Evolutionary conservation across 2,888 invertebrate species (phyloP), one percentile per base, ranked within the genome.

Genomic region (Heliconius aoede): DNA sequence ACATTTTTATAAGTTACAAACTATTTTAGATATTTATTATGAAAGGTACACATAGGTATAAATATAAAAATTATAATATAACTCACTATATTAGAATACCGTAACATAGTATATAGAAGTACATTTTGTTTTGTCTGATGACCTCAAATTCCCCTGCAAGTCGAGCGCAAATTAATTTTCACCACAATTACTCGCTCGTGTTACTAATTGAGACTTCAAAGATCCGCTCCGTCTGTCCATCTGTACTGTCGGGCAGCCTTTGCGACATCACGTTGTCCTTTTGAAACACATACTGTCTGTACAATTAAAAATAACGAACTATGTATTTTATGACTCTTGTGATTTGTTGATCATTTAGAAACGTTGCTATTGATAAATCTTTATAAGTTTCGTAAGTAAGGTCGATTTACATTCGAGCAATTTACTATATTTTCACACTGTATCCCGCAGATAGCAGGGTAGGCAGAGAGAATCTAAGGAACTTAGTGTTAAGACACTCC

Each of bases 201-300:
- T 94, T 93, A 89, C 93, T 93, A 93, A 94, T 93, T 92, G 93
- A 90, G 89, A 93, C 93, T 90, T 93, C 94, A 94, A 94, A 94
- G 93, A 86, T 82, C 83, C 83, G 88, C 76, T 76, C 85, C 87
- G 88, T 82, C 88, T 82, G 83, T 76, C 85, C 87, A 87, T 82
- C 88, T 82, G 83, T 82, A 86, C 32, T 67, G 73, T 65, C 84
- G 87, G 84, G 86, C 86, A 84, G 86, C 82, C 81, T 81, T 82
- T 78, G 82, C 82, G 82, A 83, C 83, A 81, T 83, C 74, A 80
- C 84, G 85, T 87, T 87, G 80, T 81, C 77, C 76, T 80, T 81
- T 80, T 80, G 80, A 78, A 84, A 83, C 82, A 83, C 81, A 76
- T 79, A 62, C 72, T 78, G 80, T 78, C 76, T 78, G 64, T 69